phyloP scores from a whole-genome alignment of 2,888 invertebrate species.

The Athalia rosae region DNA sequence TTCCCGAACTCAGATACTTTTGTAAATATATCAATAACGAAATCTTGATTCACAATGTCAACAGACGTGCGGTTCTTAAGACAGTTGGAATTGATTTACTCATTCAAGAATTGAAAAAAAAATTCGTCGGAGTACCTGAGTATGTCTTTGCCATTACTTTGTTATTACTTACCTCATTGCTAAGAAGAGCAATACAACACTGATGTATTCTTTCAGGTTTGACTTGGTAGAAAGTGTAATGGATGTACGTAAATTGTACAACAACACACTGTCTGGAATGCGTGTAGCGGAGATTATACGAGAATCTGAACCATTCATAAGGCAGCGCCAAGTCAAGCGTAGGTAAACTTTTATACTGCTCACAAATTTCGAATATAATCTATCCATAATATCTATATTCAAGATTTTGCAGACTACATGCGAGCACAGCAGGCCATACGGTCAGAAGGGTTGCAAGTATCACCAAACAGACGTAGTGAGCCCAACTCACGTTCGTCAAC shows the following conservation, averaged over 20 bases:
- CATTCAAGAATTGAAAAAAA: constrained; percentile 51
- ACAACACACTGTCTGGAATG: constrained; percentile 56
- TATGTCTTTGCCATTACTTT: constrained; percentile 49
- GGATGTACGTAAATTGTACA: constrained; percentile 56
- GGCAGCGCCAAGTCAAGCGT: constrained; percentile 48
- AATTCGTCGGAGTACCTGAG: constrained; percentile 56
- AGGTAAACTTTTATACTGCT: background rate
- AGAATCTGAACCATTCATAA: constrained; percentile 53
- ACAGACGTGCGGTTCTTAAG: background rate
- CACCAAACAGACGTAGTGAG: background rate
- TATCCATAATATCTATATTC: background rate
- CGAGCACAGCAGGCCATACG: constrained; percentile 19
- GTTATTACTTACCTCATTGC: background rate
- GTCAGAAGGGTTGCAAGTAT: background rate
- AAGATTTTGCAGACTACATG: constrained; percentile 20
- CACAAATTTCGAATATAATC: background rate
- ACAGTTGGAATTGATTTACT: constrained; percentile 52
- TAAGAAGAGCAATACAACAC: background rate
- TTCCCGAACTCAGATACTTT: background rate
- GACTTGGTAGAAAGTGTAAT: constrained; percentile 58
- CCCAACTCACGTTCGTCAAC: constrained; percentile 14
- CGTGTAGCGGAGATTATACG: constrained; percentile 52
- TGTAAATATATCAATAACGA: background rate
- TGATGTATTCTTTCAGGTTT: constrained; percentile 49
- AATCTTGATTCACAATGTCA: background rate